These are phyloP conservation scores for Drosophila ohnishii DNA, from an alignment of 1,140 invertebrate species.

Conservation along the genomic window DNA sequence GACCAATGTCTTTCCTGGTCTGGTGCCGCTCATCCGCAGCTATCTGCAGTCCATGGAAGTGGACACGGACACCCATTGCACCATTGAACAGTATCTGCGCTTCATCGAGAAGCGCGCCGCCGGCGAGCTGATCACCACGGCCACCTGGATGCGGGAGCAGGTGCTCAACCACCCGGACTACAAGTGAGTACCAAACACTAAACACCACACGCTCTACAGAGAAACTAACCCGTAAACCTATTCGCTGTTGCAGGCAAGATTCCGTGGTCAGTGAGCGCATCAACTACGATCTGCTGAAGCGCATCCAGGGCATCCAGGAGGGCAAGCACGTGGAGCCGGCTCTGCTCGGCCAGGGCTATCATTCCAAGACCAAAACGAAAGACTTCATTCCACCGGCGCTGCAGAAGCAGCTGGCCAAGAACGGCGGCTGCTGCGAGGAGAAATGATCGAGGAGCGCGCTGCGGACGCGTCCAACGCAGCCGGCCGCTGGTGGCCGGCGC, in stretches of 20 bases:
- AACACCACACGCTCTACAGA: background rate
- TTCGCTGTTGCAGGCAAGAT: slow-evolving; percentile 85
- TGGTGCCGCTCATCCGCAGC: slow-evolving; percentile 96
- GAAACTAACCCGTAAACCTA: background rate
- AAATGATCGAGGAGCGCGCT: slow-evolving; percentile 80
- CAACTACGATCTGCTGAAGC: slow-evolving; percentile 96
- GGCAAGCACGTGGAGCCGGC: slow-evolving; percentile 89
- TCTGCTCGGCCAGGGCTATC: slow-evolving; percentile 88
- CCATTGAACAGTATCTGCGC: slow-evolving; percentile 97
- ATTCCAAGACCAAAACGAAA: slow-evolving; percentile 91
- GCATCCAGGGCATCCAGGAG: slow-evolving; percentile 88
- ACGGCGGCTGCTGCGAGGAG: slow-evolving; percentile 74
- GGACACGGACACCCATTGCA: slow-evolving; percentile 98
- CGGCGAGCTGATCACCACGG: slow-evolving; percentile 93
- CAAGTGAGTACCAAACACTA: slow-evolving; percentile 85
- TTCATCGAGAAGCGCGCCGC: slow-evolving; percentile 95
- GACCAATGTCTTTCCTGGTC: slow-evolving; percentile 93
- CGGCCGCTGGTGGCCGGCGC: slow-evolving; percentile 35
- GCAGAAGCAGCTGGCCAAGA: slow-evolving; percentile 79
- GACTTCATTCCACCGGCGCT: slow-evolving; percentile 88
- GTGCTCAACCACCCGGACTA: slow-evolving; percentile 95
- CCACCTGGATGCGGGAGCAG: slow-evolving; percentile 96
- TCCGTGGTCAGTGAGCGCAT: slow-evolving; percentile 94
- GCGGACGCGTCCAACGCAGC: slow-evolving; percentile 45
- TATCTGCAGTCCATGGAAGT: slow-evolving; percentile 97